Base-by-base conservation (phyloP, 2,797 vertebrate genomes). In the Typhlichthys subterraneus region DNA sequence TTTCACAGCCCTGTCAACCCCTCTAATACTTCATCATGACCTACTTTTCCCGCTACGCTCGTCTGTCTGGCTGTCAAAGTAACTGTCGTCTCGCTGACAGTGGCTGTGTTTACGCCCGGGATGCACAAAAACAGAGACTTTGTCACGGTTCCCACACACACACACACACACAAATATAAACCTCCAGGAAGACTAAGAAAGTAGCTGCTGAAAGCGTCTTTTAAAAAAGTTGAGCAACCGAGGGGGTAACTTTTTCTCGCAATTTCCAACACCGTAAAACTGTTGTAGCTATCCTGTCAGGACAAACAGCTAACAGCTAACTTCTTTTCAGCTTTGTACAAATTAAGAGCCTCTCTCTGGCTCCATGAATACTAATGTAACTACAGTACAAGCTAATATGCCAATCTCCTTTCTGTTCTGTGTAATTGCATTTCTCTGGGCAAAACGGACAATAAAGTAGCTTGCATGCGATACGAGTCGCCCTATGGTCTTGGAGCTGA, bases 1-100 rank as follows among this genome's bases (percentile, higher is more conserved):
- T 86, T 84, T 84, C 78, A 75, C 80, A 63, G 82, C 70, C 82
- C 85, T 85, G 84, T 87, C 86, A 81, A 81, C 67, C 65, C 73
- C 77, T 83, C 87, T 72, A 83, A 85, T 74, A 68, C 59, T 75
- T 88, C 81, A 83, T 88, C 85, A 69, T 86, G 85, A 88, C 87
- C 88, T 81, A 88, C 68, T 89, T 87, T 82, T 54, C 68, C 70
- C 70, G 19, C 64, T 47, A 57, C 47, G 73, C 80, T 79, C 84
- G 65, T 80, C 65, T 33, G 54, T 63, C 79, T 75, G 75, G 63
- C 81, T 82, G 83, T 70, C 69, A 63, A 78, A 67, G 70, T 70
- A 73, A 83, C 76, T 74, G 72, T 65, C 56, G 65, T 66, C 67
- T 59, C 53, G 11, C 74, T 87, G 86, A 84, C 81, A 83, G 83